Conservation (phyloP, 2,113 vertebrate genomes). For the Pelusios castaneus region DNA sequence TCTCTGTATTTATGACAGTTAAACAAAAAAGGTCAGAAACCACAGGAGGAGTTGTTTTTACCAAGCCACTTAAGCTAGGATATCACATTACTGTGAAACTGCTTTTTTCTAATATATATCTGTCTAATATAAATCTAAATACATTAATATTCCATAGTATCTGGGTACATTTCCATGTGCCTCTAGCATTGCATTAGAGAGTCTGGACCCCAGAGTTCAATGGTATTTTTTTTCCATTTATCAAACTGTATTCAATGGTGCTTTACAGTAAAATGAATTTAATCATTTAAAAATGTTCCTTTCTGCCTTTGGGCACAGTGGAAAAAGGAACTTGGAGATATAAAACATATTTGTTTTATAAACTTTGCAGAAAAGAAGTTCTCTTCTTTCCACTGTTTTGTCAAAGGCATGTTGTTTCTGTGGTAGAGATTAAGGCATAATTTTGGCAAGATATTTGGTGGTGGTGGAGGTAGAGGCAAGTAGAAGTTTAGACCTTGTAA, state of each 20-base stretch:
- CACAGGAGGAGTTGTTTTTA: slow-evolving; percentile 35
- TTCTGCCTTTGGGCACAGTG: slow-evolving; percentile 46
- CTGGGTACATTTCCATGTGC: slow-evolving; percentile 9
- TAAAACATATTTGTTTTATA: slow-evolving; percentile 61
- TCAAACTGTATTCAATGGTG: slow-evolving; percentile 51
- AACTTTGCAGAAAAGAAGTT: slow-evolving; percentile 52
- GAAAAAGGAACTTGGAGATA: slow-evolving; percentile 45
- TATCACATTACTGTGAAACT: slow-evolving; percentile 31
- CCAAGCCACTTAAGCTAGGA: slow-evolving; percentile 25
- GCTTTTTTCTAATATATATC: neutral
- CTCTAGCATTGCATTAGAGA: slow-evolving; percentile 43
- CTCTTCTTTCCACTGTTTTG: neutral
- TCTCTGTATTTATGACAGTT: slow-evolving; percentile 19
- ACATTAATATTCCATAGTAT: slow-evolving; percentile 34
- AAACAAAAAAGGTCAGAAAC: slow-evolving; percentile 44
- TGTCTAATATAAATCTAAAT: slow-evolving; percentile 41
- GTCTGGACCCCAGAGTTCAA: slow-evolving; percentile 3
- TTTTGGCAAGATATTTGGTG: neutral
- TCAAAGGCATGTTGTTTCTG: neutral
- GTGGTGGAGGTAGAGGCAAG: neutral
- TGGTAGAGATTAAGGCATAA: neutral
- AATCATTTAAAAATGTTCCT: slow-evolving; percentile 53
- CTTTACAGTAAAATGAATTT: slow-evolving; percentile 67
- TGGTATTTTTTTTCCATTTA: slow-evolving; percentile 50
- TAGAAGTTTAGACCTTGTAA: neutral